Conservation (phyloP, 2,113 vertebrate genomes). For the Condylura cristata region DNA sequence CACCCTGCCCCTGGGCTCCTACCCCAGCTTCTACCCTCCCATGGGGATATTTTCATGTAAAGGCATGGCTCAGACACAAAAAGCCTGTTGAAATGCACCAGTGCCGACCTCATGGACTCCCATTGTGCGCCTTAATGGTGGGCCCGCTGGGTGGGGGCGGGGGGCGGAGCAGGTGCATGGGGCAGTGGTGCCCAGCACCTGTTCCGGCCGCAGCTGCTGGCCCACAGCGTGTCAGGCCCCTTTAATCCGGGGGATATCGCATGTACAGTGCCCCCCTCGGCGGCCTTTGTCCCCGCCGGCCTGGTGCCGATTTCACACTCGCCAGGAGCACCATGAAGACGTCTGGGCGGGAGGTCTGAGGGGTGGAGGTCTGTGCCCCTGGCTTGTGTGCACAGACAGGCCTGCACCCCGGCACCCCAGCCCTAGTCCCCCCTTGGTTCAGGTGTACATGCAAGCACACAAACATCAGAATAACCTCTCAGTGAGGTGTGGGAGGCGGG, state of each 20-base stretch:
- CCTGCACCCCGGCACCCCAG: neutral
- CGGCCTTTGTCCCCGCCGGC: constrained; percentile 86
- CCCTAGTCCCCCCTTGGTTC: neutral
- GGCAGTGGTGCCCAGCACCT: constrained; percentile 83
- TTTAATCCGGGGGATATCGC: constrained; percentile 79
- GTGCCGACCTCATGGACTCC: constrained; percentile 44
- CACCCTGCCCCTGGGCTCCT: neutral
- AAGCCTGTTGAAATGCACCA: constrained; percentile 7
- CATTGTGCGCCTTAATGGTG: constrained; percentile 77
- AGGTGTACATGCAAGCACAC: neutral
- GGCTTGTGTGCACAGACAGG: neutral
- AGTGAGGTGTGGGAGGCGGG: no score
- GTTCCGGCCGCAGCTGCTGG: constrained; percentile 81
- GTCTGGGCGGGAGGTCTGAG: constrained; percentile 69
- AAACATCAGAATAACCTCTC: neutral
- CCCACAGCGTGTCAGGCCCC: constrained; percentile 61
- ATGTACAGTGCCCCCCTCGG: constrained; percentile 82
- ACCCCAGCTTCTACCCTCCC: neutral
- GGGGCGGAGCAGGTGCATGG: constrained; percentile 82
- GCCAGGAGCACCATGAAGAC: constrained; percentile 79
- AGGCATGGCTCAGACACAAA: constrained; percentile 30
- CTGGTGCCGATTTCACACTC: constrained; percentile 89
- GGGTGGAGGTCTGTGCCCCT: neutral
- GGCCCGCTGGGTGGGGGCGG: constrained; percentile 53
- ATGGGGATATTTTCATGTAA: constrained; percentile 6